Base-by-base conservation (phyloP, 2,888 invertebrate genomes). In the Malthinus seriepunctatus region DNA sequence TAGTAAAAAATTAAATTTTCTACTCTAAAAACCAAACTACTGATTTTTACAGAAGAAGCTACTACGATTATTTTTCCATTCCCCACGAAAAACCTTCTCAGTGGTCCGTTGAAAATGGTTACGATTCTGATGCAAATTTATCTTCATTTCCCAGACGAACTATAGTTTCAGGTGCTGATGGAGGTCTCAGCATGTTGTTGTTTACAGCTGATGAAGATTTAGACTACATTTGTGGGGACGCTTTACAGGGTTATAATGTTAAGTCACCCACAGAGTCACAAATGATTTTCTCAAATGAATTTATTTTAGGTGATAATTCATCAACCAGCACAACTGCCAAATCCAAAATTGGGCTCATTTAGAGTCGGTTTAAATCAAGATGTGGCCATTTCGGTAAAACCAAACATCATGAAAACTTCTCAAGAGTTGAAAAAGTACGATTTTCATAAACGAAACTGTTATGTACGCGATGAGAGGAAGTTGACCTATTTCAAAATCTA, bases 371-470 rank as follows among this genome's bases (percentile, higher is more conserved):
- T 88, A 54, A 84, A 86, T 54, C 87, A 88, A 71, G 88, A 89
- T 74, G 84, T 89, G 1, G 82, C 88, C 1, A 87, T 88, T 1
- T 85, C 88, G 0, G 85, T 90, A 7, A 86, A 87, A 72, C 89
- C 90, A 0, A 88, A 88, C 73, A 89, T 90, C 82, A 89, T 89
- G 80, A 88, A 87, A 3, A 90, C 89, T 1, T 87, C 88, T 0
- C 82, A 83, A 48, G 87, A 86, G 12, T 76, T 90, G 4, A 81
- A 79, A 65, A 81, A 83, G 50, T 90, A 89, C 64, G 82, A 84
- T 50, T 86, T 89, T 0, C 78, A 81, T 34, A 83, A 87, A 49
- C 83, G 89, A 7, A 86, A 86, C 70, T 90, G 89, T 69, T 89
- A 83, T 75, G 89, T 88, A 72, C 85, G 86, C 56, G 78, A 76